phyloP scores from a whole-genome alignment of 2,888 invertebrate species.

The Scrobipalpa costella region DNA sequence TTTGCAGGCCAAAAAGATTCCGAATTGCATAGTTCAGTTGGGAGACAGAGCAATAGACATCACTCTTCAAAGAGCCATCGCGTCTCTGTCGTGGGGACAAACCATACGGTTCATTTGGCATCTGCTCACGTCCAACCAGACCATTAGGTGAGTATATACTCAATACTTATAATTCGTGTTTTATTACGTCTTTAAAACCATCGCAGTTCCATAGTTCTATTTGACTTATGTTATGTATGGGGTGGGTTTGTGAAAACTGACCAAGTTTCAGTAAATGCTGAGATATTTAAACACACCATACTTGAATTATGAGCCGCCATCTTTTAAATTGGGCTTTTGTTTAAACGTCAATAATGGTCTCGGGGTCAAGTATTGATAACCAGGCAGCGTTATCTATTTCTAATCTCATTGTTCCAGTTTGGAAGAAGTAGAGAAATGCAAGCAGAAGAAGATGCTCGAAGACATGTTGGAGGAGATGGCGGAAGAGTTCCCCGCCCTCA shows the following conservation, averaged over 20 bases:
- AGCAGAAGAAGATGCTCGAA: constrained; percentile 94
- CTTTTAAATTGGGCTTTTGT: too few species aligned
- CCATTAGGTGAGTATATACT: constrained; percentile 85
- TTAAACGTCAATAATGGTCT: too few species aligned
- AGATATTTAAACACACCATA: too few species aligned
- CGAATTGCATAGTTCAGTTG: constrained; percentile 91
- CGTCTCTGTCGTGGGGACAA: constrained; percentile 93
- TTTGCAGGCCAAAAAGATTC: constrained; percentile 86
- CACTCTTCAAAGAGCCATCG: constrained; percentile 93
- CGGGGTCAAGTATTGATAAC: too few species aligned
- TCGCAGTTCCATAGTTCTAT: too few species aligned
- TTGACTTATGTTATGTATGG: too few species aligned
- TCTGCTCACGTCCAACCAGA: constrained; percentile 89
- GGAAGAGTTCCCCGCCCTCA: constrained; percentile 95
- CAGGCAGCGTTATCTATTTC: too few species aligned
- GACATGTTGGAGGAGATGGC: constrained; percentile 96
- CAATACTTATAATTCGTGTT: too few species aligned
- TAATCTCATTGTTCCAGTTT: constrained; percentile 83
- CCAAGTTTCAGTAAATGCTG: too few species aligned
- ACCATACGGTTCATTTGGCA: constrained; percentile 93
- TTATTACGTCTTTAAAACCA: too few species aligned
- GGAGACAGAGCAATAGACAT: constrained; percentile 97
- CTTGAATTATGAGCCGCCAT: too few species aligned
- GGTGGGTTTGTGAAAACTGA: too few species aligned
- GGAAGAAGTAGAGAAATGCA: constrained; percentile 97